Base-by-base conservation (phyloP, 1,140 invertebrate species). In the Scaptomyza graminum region DNA sequence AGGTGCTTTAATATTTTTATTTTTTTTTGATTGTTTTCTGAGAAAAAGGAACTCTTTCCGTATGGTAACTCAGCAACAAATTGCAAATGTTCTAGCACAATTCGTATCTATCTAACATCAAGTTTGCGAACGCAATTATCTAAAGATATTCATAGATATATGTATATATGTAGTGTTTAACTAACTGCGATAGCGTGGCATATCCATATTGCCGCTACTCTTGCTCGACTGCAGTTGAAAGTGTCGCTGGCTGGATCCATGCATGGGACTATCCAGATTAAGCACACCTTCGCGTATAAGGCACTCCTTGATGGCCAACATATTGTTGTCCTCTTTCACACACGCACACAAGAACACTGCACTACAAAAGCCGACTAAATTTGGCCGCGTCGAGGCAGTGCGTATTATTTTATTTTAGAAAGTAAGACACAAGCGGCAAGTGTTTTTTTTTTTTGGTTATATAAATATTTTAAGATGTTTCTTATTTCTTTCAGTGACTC, bases 261-360 rank as follows among this genome's bases (percentile, higher is more conserved):
- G 52, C 12, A 41, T 64, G 37, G 65, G 74, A 13, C 63, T 77
- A 69, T 90, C 89, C 65, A 90, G 70, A 78, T 91, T 90, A 41
- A 91, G 80, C 16, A 91, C 90, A 67, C 90, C 90, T 74, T 91
- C 90, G 16, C 90, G 84, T 60, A 91, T 91, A 2, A 91, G 49
- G 44, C 90, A 91, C 85, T 91, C 90, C 77, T 91, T 91, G 63
- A 91, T 85, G 72, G 90, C 90, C 67, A 91, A 72, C 90, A 91
- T 82, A 43, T 63, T 76, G 50, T 59, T 60, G 16, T 59, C 31
- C 31, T 34, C 31, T 8, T 8, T 9, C 31, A 34, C 31, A 8
- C 11, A 25, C 34, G 22, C 54, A n/a, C 16, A 13, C 37, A 28
- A 5, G 1, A 12, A 63, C 47, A 72, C 54, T 43, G 46, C 11